phyloP scores from a whole-genome alignment of 1,140 invertebrate species.

The Papilio helenus region DNA sequence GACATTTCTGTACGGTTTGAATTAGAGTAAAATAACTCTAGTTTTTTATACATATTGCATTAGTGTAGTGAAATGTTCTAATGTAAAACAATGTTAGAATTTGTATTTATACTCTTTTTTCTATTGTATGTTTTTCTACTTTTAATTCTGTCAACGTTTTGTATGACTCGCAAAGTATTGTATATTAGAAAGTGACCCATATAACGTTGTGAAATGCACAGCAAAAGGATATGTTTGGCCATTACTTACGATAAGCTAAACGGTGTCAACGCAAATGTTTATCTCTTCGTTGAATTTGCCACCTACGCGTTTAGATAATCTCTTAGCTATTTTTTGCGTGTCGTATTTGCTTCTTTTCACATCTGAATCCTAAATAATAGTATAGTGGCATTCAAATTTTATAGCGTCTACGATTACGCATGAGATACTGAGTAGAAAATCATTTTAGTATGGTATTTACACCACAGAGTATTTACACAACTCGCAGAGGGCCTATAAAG shows the following conservation, averaged over 20 bases:
- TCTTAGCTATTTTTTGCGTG: neutral
- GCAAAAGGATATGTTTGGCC: constrained; percentile 26
- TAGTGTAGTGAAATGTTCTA: neutral
- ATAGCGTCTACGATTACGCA: no score
- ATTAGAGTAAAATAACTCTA: neutral
- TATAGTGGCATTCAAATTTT: neutral
- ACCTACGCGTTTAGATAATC: constrained; percentile 34
- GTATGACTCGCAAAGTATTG: neutral
- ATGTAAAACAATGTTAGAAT: neutral
- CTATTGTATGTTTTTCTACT: neutral
- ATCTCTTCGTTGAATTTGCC: constrained; percentile 27
- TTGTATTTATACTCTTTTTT: neutral
- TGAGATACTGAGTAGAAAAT: no score
- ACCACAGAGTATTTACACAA: no score
- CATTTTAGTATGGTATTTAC: no score
- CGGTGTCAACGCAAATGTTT: constrained; percentile 28
- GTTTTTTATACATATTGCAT: neutral
- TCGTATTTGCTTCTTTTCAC: neutral
- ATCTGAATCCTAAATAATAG: neutral
- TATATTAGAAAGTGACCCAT: constrained; percentile 20
- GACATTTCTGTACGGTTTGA: neutral
- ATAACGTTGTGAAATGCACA: constrained; percentile 2
- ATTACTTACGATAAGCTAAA: constrained; percentile 31
- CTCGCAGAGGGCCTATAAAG: neutral
- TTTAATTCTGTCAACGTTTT: neutral